phyloP scores from a whole-genome alignment of 1,140 invertebrate species.

The Calephelis virginiensis region DNA sequence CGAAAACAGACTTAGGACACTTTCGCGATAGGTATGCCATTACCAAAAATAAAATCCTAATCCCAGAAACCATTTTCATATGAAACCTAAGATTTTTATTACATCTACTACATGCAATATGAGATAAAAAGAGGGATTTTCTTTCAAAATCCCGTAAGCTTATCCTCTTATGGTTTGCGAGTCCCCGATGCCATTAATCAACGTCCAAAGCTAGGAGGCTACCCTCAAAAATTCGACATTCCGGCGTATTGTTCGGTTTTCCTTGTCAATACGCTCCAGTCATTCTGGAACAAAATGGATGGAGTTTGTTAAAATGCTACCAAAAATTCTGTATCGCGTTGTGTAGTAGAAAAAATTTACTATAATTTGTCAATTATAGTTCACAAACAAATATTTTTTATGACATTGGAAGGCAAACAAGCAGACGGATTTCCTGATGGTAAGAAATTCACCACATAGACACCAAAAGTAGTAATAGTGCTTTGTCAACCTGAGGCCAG shows the following conservation, averaged over 20 bases:
- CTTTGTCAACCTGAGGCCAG: too few species aligned
- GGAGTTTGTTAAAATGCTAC: slow-evolving; percentile 20
- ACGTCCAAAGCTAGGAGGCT: slow-evolving; percentile 33
- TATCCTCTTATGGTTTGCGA: slow-evolving; percentile 30
- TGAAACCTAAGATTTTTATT: neutral
- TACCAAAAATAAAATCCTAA: too few species aligned
- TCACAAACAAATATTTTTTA: too few species aligned
- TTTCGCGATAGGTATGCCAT: too few species aligned
- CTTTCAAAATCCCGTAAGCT: slow-evolving; percentile 29
- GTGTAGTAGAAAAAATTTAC: neutral
- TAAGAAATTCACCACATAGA: too few species aligned
- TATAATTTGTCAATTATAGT: too few species aligned
- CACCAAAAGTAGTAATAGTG: too few species aligned
- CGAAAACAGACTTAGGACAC: too few species aligned
- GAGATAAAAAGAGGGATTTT: slow-evolving; percentile 18
- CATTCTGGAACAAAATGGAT: slow-evolving; percentile 28
- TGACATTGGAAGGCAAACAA: too few species aligned
- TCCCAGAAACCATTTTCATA: neutral
- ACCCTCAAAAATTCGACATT: slow-evolving; percentile 36
- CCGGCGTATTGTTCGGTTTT: slow-evolving; percentile 27
- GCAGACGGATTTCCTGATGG: too few species aligned
- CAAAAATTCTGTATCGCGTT: slow-evolving; percentile 16
- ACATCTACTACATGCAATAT: slow-evolving; percentile 2
- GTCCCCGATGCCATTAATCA: slow-evolving; percentile 31
- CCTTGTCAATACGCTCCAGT: slow-evolving; percentile 31